A percentile compares a stretch with the other conserved stretches of the same genome.
These are phyloP conservation scores for Toxotes chatareus DNA, from an alignment of 2,113 vertebrate genomes.

Conservation along the genomic window DNA sequence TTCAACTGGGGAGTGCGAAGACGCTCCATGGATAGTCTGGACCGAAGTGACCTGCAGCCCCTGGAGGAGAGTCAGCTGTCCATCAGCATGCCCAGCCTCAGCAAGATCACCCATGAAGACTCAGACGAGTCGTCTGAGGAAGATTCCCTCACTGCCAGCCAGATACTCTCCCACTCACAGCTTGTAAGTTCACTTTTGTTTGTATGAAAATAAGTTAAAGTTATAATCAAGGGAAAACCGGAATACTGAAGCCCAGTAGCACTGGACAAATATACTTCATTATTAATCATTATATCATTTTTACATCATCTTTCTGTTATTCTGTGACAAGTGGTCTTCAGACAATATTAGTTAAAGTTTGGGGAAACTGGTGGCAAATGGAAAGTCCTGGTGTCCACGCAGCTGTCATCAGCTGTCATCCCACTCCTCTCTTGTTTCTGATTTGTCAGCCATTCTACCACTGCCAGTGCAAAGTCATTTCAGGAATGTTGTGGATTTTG, in stretches of 20 bases:
- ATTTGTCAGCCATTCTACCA: conserved; percentile 1
- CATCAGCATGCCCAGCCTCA: conserved; percentile 90
- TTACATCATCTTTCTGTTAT: conserved; percentile 4
- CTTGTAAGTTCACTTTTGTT: conserved; percentile 85
- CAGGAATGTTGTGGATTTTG: conserved; percentile 12
- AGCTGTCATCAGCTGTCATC: conserved; percentile 52
- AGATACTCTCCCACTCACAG: conserved; percentile 89
- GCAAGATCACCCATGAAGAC: conserved; percentile 88
- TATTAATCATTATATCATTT: too few relatives aligned
- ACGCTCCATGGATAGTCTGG: conserved; percentile 94
- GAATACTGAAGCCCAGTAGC: background rate
- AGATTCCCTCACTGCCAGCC: conserved; percentile 91
- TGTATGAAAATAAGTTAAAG: background rate
- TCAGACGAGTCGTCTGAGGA: conserved; percentile 96
- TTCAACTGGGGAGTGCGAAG: conserved; percentile 98
- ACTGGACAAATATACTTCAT: background rate
- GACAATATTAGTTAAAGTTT: conserved; percentile 1
- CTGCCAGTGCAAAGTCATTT: background rate
- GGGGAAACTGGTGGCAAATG: conserved; percentile 25
- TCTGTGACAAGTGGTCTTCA: background rate
- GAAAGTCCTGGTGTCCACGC: conserved; percentile 39
- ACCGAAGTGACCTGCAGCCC: conserved; percentile 90
- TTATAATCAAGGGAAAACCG: background rate
- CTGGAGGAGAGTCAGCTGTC: conserved; percentile 92
- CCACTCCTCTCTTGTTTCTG: conserved; percentile 2